Evolutionary conservation across 2,888 invertebrate species (phyloP).

Genomic region (Himalopsyche kuldschensis): DNA sequence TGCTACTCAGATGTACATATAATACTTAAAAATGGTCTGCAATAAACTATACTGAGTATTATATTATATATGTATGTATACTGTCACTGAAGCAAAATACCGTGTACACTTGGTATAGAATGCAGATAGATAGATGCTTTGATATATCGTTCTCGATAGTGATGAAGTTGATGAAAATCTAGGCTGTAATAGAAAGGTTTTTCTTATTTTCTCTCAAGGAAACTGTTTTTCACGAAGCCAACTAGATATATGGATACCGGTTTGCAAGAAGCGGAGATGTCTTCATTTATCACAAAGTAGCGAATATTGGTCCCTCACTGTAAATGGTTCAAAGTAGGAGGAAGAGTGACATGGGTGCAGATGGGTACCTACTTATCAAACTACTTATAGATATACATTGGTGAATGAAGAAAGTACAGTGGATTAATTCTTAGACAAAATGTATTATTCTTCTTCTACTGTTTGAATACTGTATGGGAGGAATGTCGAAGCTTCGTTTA

Average conservation of each 20-base stretch:
- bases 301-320: slow-evolving; percentile 29
- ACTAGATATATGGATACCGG: slow-evolving; percentile 29
- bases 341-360: slow-evolving; percentile 20
- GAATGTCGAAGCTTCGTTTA: no score
- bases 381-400: neutral
- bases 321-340: slow-evolving; percentile 19
- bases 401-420: neutral
- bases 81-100: no score
- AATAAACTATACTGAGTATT: no score
- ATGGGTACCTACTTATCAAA: slow-evolving; percentile 3
- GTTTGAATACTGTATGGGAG: no score
- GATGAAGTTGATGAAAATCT: slow-evolving; percentile 22
- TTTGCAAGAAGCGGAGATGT: slow-evolving; percentile 30
- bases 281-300: slow-evolving; percentile 38
- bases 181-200: slow-evolving; percentile 19
- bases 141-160: neutral
- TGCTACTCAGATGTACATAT: no score
- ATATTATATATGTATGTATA: no score
- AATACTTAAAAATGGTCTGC: no score
- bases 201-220: slow-evolving; percentile 7
- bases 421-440: neutral
- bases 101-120: neutral
- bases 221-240: slow-evolving; percentile 31
- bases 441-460: neutral
- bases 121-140: neutral